Conservation (phyloP, 2,113 vertebrate genomes). For the Girardinichthys multiradiatus region DNA sequence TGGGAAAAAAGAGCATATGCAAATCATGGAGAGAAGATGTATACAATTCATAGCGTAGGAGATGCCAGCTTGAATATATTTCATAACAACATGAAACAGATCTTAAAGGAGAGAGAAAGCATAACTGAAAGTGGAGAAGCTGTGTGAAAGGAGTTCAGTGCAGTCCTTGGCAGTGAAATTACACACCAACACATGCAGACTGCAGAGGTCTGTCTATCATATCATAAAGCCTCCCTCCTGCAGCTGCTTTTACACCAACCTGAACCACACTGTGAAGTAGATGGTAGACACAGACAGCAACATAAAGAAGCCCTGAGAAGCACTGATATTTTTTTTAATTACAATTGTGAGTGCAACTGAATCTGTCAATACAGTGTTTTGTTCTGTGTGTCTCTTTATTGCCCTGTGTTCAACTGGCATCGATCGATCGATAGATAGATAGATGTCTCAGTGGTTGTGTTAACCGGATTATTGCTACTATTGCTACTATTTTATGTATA, state of each 20-base stretch:
- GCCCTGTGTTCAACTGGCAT: too few relatives aligned
- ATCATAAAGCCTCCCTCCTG: slow-evolving; percentile 11
- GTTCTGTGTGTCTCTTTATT: too few relatives aligned
- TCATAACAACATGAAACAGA: not conserved
- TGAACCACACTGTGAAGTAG: slow-evolving; percentile 16
- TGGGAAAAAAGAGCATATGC: not conserved
- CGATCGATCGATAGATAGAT: too few relatives aligned
- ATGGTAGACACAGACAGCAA: slow-evolving; percentile 13
- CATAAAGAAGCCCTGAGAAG: not conserved
- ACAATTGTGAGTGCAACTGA: not conserved
- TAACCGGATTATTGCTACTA: too few relatives aligned
- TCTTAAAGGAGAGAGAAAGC: not conserved
- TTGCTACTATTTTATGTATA: too few relatives aligned
- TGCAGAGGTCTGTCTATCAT: not conserved
- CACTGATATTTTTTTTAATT: not conserved
- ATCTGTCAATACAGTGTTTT: too few relatives aligned
- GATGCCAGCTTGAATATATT: not conserved
- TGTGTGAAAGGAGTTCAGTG: not conserved
- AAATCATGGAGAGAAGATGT: slow-evolving; percentile 1
- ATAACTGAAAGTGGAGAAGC: not conserved
- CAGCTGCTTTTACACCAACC: slow-evolving; percentile 27
- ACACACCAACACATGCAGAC: not conserved
- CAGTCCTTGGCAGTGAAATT: not conserved
- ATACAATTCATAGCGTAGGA: slow-evolving; percentile 3
- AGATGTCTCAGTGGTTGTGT: too few relatives aligned